Evolutionary conservation across 2,888 invertebrate species (phyloP).

Genomic region (Leptopilina syphax): DNA sequence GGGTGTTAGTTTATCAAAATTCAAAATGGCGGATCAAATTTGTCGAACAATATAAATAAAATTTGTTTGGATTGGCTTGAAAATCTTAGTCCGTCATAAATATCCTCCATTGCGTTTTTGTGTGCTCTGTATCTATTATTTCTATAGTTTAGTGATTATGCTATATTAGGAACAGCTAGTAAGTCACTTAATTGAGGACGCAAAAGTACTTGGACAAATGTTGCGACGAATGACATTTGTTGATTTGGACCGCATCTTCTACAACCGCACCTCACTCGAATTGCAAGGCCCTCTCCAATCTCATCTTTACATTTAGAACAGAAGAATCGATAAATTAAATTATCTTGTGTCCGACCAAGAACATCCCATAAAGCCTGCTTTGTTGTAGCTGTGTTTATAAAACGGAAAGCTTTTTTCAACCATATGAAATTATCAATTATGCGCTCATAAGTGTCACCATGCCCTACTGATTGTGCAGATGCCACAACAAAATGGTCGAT

Average conservation of each 20-base stretch:
- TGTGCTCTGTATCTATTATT: slow-evolving; percentile 2
- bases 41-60: too few species aligned
- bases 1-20: too few species aligned
- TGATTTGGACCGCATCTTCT: background rate
- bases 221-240: background rate
- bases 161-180: background rate
- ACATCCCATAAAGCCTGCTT: background rate
- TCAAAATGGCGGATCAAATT: too few species aligned
- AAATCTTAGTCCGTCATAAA: slow-evolving; percentile 39
- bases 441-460: background rate
- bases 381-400: background rate
- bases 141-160: slow-evolving; percentile 12
- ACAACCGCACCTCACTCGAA: background rate
- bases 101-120: slow-evolving; percentile 41
- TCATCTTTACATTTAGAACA: background rate
- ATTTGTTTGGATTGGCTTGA: too few species aligned
- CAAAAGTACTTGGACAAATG: background rate
- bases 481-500: background rate
- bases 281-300: background rate
- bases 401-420: background rate
- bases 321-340: background rate
- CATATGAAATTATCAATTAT: background rate
- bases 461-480: background rate
- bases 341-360: background rate
- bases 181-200: background rate